Evolutionary conservation across 2,888 invertebrate genomes (phyloP).

Genomic region (Drosophila merina): DNA sequence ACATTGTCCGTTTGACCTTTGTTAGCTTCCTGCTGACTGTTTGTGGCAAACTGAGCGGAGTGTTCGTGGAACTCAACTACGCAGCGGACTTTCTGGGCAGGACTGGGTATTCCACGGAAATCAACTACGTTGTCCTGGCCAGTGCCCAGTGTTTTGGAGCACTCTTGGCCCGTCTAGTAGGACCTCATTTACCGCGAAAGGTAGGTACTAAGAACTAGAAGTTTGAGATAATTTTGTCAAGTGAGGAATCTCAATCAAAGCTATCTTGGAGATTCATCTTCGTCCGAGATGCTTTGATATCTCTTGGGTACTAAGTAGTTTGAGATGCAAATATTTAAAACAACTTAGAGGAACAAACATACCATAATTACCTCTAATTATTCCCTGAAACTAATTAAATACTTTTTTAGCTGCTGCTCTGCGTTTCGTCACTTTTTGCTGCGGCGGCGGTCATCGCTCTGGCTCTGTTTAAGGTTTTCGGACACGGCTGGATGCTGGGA

Average conservation of each 20-base stretch:
- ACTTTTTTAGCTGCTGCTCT: constrained; percentile 68
- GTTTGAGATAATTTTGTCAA: no score
- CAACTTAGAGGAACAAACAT: no score
- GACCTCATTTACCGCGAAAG: constrained; percentile 69
- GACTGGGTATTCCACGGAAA: constrained; percentile 50
- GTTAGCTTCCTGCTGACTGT: constrained; percentile 71
- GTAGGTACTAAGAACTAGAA: no score
- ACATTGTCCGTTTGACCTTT: constrained; percentile 62
- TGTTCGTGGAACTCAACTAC: constrained; percentile 78
- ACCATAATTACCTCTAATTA: no score
- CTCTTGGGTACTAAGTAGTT: no score
- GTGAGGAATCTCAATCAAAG: no score
- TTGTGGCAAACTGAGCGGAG: constrained; percentile 77
- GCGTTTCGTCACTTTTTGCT: constrained; percentile 67
- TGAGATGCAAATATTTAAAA: no score
- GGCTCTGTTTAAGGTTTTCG: constrained; percentile 57
- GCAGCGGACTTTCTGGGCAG: constrained; percentile 61
- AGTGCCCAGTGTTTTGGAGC: constrained; percentile 71
- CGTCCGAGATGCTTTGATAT: no score
- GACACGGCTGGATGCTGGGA: constrained; percentile 39
- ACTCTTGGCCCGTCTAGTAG: constrained; percentile 58
- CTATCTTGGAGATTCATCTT: no score
- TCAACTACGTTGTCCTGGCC: constrained; percentile 70
- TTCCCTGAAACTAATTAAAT: background rate
- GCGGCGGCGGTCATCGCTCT: constrained; percentile 60